Evolutionary conservation across 53 echinoderm and acorn worm genomes (phyloP).

Genomic region (Echinometra lucunter): DNA sequence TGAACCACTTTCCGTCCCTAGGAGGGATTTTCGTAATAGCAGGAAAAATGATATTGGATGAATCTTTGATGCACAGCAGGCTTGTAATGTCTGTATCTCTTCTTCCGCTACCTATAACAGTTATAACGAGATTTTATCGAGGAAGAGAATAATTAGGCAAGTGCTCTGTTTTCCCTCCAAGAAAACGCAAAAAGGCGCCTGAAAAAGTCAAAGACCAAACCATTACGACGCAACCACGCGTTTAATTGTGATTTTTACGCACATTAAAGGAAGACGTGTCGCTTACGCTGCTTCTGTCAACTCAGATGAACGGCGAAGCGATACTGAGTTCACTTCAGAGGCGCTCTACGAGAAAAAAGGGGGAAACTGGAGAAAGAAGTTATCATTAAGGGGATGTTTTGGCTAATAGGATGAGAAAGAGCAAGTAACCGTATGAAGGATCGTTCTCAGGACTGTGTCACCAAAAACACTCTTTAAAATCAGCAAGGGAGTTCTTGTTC

Average conservation of each 20-base stretch:
- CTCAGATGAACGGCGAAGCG: neutral
- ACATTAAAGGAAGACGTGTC: slow-evolving; percentile 41
- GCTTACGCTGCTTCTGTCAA: neutral
- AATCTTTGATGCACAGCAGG: neutral
- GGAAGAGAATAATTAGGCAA: slow-evolving; percentile 32
- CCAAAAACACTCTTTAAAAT: slow-evolving; percentile 1
- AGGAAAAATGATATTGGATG: neutral
- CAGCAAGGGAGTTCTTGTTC: slow-evolving; percentile 34
- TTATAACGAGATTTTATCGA: neutral
- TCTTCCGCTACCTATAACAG: neutral
- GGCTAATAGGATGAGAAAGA: slow-evolving; percentile 37
- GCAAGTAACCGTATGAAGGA: slow-evolving; percentile 44
- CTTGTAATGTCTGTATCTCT: neutral
- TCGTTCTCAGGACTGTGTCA: slow-evolving; percentile 36
- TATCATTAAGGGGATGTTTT: slow-evolving; percentile 26
- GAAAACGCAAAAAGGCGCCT: neutral
- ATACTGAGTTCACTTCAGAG: neutral
- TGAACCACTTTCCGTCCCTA: neutral
- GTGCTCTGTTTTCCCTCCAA: slow-evolving; percentile 12
- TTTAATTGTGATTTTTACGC: slow-evolving; percentile 53
- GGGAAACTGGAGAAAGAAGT: slow-evolving; percentile 8
- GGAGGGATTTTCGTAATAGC: neutral
- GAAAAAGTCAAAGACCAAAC: slow-evolving; percentile 24
- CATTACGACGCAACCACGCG: slow-evolving; percentile 29
- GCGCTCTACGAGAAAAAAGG: too few species aligned